These are phyloP conservation scores for Sarcoramphus papa DNA, from an alignment of 2,797 vertebrate genomes.

Conservation along the genomic window DNA sequence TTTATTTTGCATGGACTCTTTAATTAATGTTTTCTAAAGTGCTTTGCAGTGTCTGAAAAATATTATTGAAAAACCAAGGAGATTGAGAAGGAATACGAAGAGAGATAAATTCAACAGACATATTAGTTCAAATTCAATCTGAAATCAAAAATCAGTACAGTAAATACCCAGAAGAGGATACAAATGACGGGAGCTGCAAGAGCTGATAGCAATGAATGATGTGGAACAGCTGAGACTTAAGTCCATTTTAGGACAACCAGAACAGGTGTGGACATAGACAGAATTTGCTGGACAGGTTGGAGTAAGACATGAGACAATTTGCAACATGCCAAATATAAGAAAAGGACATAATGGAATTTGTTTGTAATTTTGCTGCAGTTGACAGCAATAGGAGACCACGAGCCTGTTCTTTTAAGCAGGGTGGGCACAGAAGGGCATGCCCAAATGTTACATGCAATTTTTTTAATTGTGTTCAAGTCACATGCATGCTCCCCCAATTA, in stretches of 20 bases:
- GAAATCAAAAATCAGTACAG: not conserved
- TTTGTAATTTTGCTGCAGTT: not conserved
- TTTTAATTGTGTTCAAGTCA: not conserved
- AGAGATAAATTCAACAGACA: not conserved
- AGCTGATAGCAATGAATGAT: not conserved
- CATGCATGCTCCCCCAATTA: accelerated
- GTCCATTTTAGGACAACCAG: not conserved
- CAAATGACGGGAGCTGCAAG: not conserved
- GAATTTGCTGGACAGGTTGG: not conserved
- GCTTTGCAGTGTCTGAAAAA: not conserved
- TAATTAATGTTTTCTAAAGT: not conserved
- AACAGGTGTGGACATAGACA: not conserved
- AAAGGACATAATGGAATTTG: not conserved
- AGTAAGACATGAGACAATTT: not conserved
- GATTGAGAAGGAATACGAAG: not conserved
- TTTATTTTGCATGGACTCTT: not conserved
- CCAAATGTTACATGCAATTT: not conserved
- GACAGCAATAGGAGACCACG: not conserved
- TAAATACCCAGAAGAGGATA: not conserved
- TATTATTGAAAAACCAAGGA: not conserved
- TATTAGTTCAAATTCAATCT: not conserved
- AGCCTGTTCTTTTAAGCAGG: not conserved
- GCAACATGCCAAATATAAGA: not conserved
- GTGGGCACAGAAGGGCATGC: not conserved
- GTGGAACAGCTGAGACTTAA: not conserved